phyloP scores from a whole-genome alignment of 2,797 vertebrate genomes.

The Lerista edwardsae region DNA sequence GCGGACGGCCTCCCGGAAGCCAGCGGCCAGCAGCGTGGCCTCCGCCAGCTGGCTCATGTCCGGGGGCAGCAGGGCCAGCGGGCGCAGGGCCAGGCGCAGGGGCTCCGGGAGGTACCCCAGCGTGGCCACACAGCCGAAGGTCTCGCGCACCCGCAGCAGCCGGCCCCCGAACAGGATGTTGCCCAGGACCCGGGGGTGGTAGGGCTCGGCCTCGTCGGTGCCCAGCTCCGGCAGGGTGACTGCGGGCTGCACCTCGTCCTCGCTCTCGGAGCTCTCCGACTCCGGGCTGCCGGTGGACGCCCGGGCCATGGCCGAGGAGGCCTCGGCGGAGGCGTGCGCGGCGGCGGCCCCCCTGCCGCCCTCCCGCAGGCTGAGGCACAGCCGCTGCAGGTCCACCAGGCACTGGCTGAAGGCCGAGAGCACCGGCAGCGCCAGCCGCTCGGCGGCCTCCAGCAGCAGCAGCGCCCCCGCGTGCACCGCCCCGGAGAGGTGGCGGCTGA shows the following conservation, averaged over 20 bases:
- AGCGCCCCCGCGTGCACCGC: constrained; percentile 84
- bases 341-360: not conserved
- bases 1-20: constrained; percentile 78
- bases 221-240: not conserved
- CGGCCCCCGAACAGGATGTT: constrained; percentile 76
- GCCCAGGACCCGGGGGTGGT: constrained; percentile 46
- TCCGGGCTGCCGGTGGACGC: no score
- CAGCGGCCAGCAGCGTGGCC: constrained; percentile 79
- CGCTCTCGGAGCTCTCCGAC: not conserved
- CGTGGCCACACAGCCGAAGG: constrained; percentile 83
- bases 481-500: constrained; percentile 81
- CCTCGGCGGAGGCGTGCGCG: not conserved
- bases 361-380: constrained; percentile 66
- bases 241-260: accelerated
- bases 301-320: no score
- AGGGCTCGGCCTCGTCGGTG: constrained; percentile 35
- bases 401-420: constrained; percentile 81
- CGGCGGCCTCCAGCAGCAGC: constrained; percentile 81
- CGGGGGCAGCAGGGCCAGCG: constrained; percentile 79
- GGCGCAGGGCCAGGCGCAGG: constrained; percentile 78
- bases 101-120: constrained; percentile 72
- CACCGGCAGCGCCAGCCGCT: constrained; percentile 72
- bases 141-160: constrained; percentile 64
- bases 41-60: constrained; percentile 80
- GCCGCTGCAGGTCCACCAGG: constrained; percentile 76